Evolutionary conservation across 2,888 invertebrate genomes (phyloP), one percentile per base, ranked within the genome.

Genomic region (Dynastes hyllus): DNA sequence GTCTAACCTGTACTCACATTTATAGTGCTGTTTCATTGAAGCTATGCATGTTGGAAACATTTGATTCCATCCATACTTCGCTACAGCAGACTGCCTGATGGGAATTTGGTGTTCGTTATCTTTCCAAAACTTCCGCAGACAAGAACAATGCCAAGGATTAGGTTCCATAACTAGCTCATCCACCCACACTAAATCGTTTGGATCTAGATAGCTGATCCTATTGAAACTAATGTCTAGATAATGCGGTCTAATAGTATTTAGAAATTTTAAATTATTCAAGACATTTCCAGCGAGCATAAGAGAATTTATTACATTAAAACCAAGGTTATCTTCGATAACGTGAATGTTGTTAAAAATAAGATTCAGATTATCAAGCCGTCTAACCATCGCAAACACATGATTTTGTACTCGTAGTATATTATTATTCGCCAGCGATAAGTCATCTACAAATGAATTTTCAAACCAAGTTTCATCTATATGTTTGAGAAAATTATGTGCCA

Each of bases 121-220:
- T 75, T 66, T 37, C 67, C 53, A 51, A 40, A 77, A 77, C 22
- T 66, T 13, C 11, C 27, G 22, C 58, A 55, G 32, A 16, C 77
- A 77, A 2, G 66, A 65, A 53, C 77, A 77, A 37, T 77, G 51
- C 55, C 66, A 77, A 32, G 77, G 77, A 77, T 77, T 77, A 6
- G 77, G 77, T 51, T 77, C 55, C 50, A 67, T 53, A n/a, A 55
- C 65, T n/a, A 77, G 65, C 32, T 77, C 55, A 11, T 67, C 32
- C n/a, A 67, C 55, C 16, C 45, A 1, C 8, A 32, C 40, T 16
- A 55, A n/a, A 53, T 53, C 27, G 2, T 37, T 27, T 27, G 27
- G 8, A 55, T 29, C 53, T n/a, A 67, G 9, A 16, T 77, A 67
- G 16, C 67, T 67, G 29, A 77, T 67, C 67, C 53, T 77, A 55